phyloP scores from a whole-genome alignment of 1,140 invertebrate genomes.

The Euborellia annulipes region DNA sequence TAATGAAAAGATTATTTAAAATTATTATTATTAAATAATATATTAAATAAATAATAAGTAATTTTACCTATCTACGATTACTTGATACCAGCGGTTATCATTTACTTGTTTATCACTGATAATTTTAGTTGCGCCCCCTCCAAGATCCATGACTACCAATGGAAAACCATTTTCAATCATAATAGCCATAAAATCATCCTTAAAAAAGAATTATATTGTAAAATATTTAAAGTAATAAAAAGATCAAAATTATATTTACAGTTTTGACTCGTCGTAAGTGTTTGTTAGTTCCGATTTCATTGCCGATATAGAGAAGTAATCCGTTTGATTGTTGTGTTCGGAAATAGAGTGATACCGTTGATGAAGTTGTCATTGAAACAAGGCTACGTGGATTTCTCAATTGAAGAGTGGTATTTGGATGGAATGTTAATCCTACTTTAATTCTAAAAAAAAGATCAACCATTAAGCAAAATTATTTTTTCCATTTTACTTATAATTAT shows the following conservation, averaged over 20 bases:
- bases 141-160: slow-evolving; percentile 72
- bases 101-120: slow-evolving; percentile 58
- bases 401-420: slow-evolving; percentile 64
- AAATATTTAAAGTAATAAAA: background rate
- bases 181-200: slow-evolving; percentile 88
- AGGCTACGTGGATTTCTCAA: slow-evolving; percentile 70
- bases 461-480: background rate
- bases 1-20: slow-evolving; percentile 22
- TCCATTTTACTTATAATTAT: background rate
- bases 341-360: slow-evolving; percentile 73
- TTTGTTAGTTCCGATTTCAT: slow-evolving; percentile 48
- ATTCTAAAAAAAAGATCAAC: slow-evolving; percentile 30
- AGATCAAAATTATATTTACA: no score
- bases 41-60: background rate
- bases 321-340: slow-evolving; percentile 65
- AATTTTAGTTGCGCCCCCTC: slow-evolving; percentile 61
- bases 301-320: slow-evolving; percentile 78
- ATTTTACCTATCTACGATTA: slow-evolving; percentile 62
- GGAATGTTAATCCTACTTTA: slow-evolving; percentile 72
- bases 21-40: background rate
- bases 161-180: slow-evolving; percentile 77
- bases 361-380: slow-evolving; percentile 66
- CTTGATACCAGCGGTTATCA: slow-evolving; percentile 79
- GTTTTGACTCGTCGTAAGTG: slow-evolving; percentile 42
- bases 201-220: slow-evolving; percentile 14